Conservation (phyloP, 1,140 invertebrate species). For the Rhagoletis pomonella region DNA sequence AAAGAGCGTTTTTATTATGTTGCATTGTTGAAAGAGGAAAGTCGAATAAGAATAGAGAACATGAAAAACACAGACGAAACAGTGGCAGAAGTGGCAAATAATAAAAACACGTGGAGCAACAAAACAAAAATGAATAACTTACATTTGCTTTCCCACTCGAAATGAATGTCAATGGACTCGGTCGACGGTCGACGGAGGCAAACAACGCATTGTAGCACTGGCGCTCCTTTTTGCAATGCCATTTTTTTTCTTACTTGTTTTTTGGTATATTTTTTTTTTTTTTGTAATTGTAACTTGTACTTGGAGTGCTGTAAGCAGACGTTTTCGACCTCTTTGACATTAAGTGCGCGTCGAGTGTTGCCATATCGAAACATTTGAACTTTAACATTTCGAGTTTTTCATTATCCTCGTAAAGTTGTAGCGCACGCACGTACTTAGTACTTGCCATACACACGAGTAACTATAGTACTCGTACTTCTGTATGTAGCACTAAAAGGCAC, state of each 20-base stretch:
- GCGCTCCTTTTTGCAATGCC: neutral
- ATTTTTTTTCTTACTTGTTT: neutral
- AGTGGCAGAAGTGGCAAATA: neutral
- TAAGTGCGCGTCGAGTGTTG: constrained; percentile 62
- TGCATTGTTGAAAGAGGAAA: neutral
- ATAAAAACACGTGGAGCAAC: neutral
- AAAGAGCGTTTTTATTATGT: neutral
- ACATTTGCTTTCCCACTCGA: neutral
- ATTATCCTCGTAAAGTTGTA: constrained; percentile 66
- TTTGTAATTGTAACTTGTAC: neutral
- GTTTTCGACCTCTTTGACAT: constrained; percentile 23
- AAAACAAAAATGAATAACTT: neutral
- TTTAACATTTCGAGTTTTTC: constrained; percentile 66
- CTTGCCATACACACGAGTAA: neutral
- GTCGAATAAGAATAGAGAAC: neutral
- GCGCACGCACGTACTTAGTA: constrained; percentile 7
- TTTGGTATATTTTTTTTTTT: neutral
- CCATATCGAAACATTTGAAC: constrained; percentile 60
- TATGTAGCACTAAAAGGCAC: neutral
- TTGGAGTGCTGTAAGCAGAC: constrained; percentile 59
- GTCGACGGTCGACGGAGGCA: neutral
- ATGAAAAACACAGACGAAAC: neutral
- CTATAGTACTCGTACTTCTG: neutral
- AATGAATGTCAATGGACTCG: neutral
- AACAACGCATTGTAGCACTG: neutral